A percentile compares a stretch with the other conserved stretches of the same genome.
Evolutionary conservation across 2,888 invertebrate genomes (phyloP).

Genomic region (Amblyjoppa fuscipennis): DNA sequence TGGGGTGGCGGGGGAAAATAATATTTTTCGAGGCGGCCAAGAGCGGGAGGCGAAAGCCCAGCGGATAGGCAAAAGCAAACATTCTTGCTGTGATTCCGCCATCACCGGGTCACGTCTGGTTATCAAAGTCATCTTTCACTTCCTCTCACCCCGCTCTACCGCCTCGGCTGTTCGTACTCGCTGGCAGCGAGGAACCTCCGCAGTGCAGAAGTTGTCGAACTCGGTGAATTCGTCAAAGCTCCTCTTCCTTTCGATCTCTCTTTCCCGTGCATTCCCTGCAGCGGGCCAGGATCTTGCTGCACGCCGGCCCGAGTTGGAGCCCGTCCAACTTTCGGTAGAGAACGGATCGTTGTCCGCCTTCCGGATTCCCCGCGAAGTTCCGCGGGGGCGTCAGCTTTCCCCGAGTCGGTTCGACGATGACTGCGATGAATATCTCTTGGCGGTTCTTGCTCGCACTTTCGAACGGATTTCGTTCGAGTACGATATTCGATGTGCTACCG

Average conservation of each 20-base stretch:
- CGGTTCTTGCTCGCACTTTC: neutral
- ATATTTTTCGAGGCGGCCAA: slow-evolving; percentile 12
- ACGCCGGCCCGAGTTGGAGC: slow-evolving; percentile 75
- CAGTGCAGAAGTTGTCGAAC: slow-evolving; percentile 75
- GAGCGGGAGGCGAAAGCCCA: neutral
- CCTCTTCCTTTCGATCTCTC: slow-evolving; percentile 9
- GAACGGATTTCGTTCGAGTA: slow-evolving; percentile 22
- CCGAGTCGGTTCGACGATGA: slow-evolving; percentile 23
- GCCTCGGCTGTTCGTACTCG: slow-evolving; percentile 5
- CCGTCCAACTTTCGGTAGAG: slow-evolving; percentile 73
- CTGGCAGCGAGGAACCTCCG: slow-evolving; percentile 61
- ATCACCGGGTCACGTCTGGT: slow-evolving; percentile 68
- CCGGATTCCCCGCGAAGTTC: slow-evolving; percentile 43
- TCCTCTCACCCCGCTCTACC: slow-evolving; percentile 27
- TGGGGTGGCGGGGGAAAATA: slow-evolving; percentile 1
- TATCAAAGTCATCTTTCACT: slow-evolving; percentile 72
- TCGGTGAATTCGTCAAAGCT: slow-evolving; percentile 78
- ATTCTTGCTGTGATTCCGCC: slow-evolving; percentile 57
- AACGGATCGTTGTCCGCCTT: slow-evolving; percentile 70
- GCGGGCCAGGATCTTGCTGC: slow-evolving; percentile 31
- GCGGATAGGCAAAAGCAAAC: slow-evolving; percentile 72
- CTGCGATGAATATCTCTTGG: slow-evolving; percentile 10
- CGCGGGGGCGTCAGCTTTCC: slow-evolving; percentile 36
- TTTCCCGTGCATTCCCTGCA: neutral
- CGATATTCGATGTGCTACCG: neutral